phyloP scores from a whole-genome alignment of 2,113 vertebrate genomes.

The Andinoacara biseriatus region DNA sequence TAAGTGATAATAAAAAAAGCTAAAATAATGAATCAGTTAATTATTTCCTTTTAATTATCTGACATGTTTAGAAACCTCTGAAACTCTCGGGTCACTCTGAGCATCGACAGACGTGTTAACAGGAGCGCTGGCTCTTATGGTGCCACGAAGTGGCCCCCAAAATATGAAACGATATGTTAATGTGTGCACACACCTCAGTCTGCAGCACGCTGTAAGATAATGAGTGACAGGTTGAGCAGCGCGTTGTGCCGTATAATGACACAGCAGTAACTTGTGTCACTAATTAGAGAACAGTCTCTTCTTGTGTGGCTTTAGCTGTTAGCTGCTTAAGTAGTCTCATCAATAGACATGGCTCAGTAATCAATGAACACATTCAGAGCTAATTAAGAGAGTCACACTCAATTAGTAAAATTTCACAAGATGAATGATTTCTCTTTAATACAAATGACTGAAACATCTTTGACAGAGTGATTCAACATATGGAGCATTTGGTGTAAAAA shows the following conservation, averaged over 20 bases:
- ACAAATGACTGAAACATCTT: not conserved
- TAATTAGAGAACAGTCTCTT: slow-evolving; percentile 67
- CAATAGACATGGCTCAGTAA: slow-evolving; percentile 75
- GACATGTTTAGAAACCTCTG: not conserved
- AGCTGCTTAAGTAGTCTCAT: slow-evolving; percentile 69
- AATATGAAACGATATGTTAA: not conserved
- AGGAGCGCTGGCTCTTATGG: not conserved
- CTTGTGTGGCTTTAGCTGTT: slow-evolving; percentile 55
- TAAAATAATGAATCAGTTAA: not conserved
- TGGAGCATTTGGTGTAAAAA: slow-evolving; percentile 7
- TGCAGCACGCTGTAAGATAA: not conserved
- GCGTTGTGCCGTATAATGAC: slow-evolving; percentile 4
- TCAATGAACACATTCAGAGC: slow-evolving; percentile 77
- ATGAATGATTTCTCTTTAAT: slow-evolving; percentile 29
- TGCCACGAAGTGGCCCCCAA: not conserved
- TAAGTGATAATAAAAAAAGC: not conserved
- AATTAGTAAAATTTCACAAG: slow-evolving; percentile 28
- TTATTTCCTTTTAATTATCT: not conserved
- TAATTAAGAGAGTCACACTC: slow-evolving; percentile 68
- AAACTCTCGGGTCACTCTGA: not conserved
- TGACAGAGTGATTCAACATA: not conserved
- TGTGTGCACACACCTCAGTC: not conserved
- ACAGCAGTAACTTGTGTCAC: slow-evolving; percentile 28
- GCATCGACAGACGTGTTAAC: slow-evolving; percentile 9
- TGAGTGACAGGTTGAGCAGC: slow-evolving; percentile 9